Percentiles rank a stretch among this genome's conserved stretches.
These are phyloP conservation scores for Tigriopus californicus DNA, from an alignment of 2,888 invertebrate genomes.

Conservation along the genomic window DNA sequence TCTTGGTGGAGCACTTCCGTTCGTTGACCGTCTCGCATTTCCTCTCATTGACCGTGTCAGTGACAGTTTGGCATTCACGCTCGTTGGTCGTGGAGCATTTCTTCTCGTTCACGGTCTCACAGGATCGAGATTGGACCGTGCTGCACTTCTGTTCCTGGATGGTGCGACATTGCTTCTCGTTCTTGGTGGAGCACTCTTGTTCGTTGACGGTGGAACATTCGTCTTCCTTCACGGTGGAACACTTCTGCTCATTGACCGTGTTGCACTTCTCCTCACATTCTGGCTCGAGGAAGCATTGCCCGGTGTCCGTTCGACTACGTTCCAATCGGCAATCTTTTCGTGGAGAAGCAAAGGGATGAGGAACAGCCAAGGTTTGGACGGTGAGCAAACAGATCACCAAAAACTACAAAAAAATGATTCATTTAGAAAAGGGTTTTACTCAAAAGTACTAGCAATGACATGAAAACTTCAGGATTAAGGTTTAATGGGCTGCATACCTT, in stretches of 20 bases:
- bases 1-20: constrained; percentile 1
- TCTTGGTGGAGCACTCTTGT: neutral
- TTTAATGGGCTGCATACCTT: no score
- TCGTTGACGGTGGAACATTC: constrained; percentile 8
- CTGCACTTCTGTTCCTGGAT: constrained; percentile 5
- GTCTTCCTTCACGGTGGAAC: constrained; percentile 11
- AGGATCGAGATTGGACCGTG: constrained; percentile 8
- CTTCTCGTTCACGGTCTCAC: constrained; percentile 4
- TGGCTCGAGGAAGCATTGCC: neutral
- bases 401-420: no score
- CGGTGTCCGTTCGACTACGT: neutral
- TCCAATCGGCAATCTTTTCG: neutral
- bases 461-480: no score
- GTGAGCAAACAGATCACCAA: no score
- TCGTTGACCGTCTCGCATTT: constrained; percentile 7
- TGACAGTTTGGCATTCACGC: constrained; percentile 4
- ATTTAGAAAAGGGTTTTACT: no score
- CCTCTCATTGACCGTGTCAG: neutral
- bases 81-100: constrained; percentile 10
- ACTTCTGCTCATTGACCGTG: constrained; percentile 12
- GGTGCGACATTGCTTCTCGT: constrained; percentile 8
- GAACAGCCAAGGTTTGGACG: neutral
- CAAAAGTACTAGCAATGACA: no score
- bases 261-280: constrained; percentile 1
- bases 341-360: neutral